Conservation (phyloP, 2,797 vertebrate species). For the Betta splendens region DNA sequence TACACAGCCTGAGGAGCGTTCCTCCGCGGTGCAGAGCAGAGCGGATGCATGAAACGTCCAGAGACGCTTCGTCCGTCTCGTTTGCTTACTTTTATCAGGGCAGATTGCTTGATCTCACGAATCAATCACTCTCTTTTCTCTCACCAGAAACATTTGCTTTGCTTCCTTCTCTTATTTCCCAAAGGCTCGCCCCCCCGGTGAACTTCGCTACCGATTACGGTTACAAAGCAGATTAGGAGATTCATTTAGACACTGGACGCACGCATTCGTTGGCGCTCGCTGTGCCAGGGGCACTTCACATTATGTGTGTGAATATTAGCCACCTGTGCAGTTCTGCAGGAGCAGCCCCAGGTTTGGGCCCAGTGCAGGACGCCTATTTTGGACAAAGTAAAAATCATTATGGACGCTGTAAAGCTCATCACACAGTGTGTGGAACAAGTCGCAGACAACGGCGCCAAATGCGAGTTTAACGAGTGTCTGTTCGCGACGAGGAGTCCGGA, state of each 20-base stretch:
- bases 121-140: slow-evolving; percentile 7
- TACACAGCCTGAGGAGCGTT: slow-evolving; percentile 17
- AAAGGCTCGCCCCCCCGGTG: slow-evolving; percentile 23
- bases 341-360: slow-evolving; percentile 5
- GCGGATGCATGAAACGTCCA: slow-evolving; percentile 26
- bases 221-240: slow-evolving; percentile 40
- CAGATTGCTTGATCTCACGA: slow-evolving; percentile 35
- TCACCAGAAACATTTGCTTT: slow-evolving; percentile 12
- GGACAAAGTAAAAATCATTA: slow-evolving; percentile 16
- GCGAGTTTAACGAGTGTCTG: slow-evolving; percentile 7
- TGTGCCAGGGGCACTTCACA: slow-evolving; percentile 28
- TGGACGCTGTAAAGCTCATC: slow-evolving; percentile 7
- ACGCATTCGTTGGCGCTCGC: slow-evolving; percentile 7
- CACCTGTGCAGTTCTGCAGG: slow-evolving; percentile 31
- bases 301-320: slow-evolving; percentile 37
- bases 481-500: no score
- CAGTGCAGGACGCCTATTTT: slow-evolving; percentile 10
- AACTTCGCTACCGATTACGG: slow-evolving; percentile 46
- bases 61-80: slow-evolving; percentile 20
- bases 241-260: slow-evolving; percentile 9
- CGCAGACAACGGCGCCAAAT: slow-evolving; percentile 17
- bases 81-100: slow-evolving; percentile 19
- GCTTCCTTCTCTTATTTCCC: slow-evolving; percentile 8
- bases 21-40: slow-evolving; percentile 22
- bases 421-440: slow-evolving; percentile 15